These are phyloP conservation scores for Anneissia japonica DNA, from an alignment of 35 echinoderm and acorn worm species.

Conservation along the genomic window DNA sequence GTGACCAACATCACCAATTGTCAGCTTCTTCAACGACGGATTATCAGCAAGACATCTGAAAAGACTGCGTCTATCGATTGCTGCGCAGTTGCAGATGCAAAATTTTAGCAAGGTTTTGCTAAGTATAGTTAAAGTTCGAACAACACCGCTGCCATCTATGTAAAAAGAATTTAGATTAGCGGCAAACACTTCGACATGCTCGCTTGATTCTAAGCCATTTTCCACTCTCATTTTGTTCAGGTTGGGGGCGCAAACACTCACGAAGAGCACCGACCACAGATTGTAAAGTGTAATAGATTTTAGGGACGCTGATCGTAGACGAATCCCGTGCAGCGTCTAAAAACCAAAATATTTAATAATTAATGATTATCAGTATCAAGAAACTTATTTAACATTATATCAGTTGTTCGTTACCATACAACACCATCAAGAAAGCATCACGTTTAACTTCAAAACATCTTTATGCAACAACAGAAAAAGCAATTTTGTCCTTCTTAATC, in stretches of 20 bases:
- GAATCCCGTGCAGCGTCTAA: conserved; percentile 83
- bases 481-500: neutral
- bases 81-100: conserved; percentile 60
- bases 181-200: conserved; percentile 76
- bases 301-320: conserved; percentile 61
- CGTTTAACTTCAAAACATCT: conserved; percentile 5
- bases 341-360: conserved; percentile 14
- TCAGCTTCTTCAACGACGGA: conserved; percentile 43
- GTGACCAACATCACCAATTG: conserved; percentile 46
- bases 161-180: conserved; percentile 51
- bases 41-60: conserved; percentile 57
- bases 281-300: conserved; percentile 64
- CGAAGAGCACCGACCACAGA: conserved; percentile 86
- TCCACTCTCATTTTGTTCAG: conserved; percentile 60
- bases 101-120: conserved; percentile 53
- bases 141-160: conserved; percentile 71
- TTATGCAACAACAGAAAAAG: neutral
- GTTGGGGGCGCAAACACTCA: conserved; percentile 72
- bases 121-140: conserved; percentile 52
- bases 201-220: conserved; percentile 77
- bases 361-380: neutral
- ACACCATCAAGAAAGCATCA: neutral
- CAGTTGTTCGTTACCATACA: neutral
- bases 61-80: conserved; percentile 45
- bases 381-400: neutral